A percentile compares a stretch with the other conserved stretches of the same genome.
phyloP scores from a whole-genome alignment of 1,140 invertebrate genomes.

The Venturia canescens region DNA sequence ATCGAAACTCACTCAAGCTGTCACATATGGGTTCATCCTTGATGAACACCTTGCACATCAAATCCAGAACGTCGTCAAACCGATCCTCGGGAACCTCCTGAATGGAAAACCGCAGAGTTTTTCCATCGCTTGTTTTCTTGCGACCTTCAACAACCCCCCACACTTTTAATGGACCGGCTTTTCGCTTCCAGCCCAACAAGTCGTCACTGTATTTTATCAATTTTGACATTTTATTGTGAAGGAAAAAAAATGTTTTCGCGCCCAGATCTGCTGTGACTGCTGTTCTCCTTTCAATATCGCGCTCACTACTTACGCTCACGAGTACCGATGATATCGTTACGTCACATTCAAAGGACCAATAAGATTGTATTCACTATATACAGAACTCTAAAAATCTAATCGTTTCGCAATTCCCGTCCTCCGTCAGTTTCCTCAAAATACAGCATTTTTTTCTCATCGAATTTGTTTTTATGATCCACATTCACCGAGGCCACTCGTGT shows the following conservation, averaged over 20 bases:
- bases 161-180: background rate
- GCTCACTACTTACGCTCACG: too few species aligned
- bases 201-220: background rate
- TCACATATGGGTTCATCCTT: slow-evolving; percentile 63
- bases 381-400: too few species aligned
- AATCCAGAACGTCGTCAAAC: slow-evolving; percentile 63
- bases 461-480: too few species aligned
- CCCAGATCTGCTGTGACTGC: background rate
- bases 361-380: background rate
- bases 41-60: slow-evolving; percentile 65
- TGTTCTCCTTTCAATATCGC: background rate
- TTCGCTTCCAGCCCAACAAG: slow-evolving; percentile 39
- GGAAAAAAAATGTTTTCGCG: background rate
- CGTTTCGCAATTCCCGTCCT: background rate
- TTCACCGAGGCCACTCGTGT: too few species aligned
- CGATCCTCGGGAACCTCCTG: slow-evolving; percentile 70
- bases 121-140: slow-evolving; percentile 43
- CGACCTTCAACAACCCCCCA: slow-evolving; percentile 11
- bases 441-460: too few species aligned
- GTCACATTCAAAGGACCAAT: background rate
- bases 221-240: background rate
- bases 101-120: slow-evolving; percentile 61
- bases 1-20: slow-evolving; percentile 50
- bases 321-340: background rate
- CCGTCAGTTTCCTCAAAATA: background rate